Evolutionary conservation across 2,113 vertebrate genomes (phyloP).

Genomic region (Chamaea fasciata): DNA sequence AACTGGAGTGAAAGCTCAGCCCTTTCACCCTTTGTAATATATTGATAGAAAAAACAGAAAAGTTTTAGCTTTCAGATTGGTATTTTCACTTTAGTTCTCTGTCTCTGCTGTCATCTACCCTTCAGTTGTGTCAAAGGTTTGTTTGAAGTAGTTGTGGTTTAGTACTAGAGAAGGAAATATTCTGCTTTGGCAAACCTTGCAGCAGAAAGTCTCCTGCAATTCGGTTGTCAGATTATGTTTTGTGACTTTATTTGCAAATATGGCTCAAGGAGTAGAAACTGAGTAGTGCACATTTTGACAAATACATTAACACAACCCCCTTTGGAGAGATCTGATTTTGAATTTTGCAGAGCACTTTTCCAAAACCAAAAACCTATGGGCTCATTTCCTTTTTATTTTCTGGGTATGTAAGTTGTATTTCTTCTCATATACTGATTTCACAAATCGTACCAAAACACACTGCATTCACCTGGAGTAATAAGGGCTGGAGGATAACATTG

Average conservation of each 20-base stretch:
- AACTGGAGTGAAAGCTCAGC: not conserved
- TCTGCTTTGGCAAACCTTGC: not conserved
- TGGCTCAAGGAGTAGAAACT: not conserved
- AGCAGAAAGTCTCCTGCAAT: not conserved
- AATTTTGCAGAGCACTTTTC: not conserved
- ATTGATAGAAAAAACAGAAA: not conserved
- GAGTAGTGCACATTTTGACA: not conserved
- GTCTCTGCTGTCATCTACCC: not conserved
- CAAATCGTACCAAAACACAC: not conserved
- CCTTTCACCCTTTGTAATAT: not conserved
- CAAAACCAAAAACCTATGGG: not conserved
- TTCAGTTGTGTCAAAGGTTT: not conserved
- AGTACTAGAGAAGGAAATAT: not conserved
- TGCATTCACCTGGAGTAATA: not conserved
- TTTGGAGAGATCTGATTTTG: not conserved
- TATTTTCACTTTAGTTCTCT: not conserved
- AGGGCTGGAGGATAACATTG: not conserved
- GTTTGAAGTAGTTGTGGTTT: not conserved
- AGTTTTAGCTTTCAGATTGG: not conserved
- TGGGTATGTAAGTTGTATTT: not conserved
- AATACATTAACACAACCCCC: not conserved
- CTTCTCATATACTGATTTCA: not conserved
- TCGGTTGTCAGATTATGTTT: not conserved
- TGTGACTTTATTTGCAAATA: not conserved
- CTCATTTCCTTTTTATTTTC: not conserved